These are phyloP conservation scores for Trachops cirrhosus DNA, from an alignment of 2,797 vertebrate genomes.

Conservation along the genomic window DNA sequence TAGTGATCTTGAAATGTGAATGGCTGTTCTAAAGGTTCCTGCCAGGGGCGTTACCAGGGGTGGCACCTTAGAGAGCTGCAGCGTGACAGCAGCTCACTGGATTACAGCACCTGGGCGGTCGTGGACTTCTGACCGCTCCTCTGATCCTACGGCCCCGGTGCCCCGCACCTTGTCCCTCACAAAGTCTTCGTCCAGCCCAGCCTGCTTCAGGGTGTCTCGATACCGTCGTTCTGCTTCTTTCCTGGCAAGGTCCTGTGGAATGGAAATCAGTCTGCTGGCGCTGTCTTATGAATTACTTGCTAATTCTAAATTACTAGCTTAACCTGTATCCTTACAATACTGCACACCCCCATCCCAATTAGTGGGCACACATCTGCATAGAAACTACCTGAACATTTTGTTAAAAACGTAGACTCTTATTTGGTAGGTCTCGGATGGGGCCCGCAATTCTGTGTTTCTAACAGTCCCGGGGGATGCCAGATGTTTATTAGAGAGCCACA, in stretches of 20 bases:
- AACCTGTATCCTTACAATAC: not conserved
- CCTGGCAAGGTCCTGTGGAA: slow-evolving; percentile 81
- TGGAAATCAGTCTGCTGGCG: not conserved
- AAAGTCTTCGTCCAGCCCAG: slow-evolving; percentile 91
- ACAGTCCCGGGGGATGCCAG: not conserved
- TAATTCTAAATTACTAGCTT: not conserved
- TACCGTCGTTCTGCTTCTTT: slow-evolving; percentile 88
- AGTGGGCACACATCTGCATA: not conserved
- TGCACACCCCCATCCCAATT: not conserved
- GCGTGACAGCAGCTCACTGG: not conserved
- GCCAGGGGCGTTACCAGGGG: not conserved
- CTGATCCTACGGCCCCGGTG: slow-evolving; percentile 54
- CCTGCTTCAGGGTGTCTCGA: slow-evolving; percentile 86
- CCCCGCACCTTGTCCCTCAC: slow-evolving; percentile 86
- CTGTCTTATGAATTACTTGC: not conserved
- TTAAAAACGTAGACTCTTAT: slow-evolving; percentile 1
- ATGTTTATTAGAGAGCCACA: not conserved
- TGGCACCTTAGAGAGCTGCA: not conserved
- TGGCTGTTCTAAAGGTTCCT: not conserved
- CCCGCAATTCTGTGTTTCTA: not conserved
- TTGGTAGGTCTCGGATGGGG: not conserved
- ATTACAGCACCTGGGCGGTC: slow-evolving; percentile 81
- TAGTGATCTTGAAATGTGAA: not conserved
- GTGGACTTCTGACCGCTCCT: slow-evolving; percentile 65
- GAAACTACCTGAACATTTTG: not conserved